Conservation (phyloP, 2,113 vertebrate genomes). For the Phrynosoma blainvillii region DNA sequence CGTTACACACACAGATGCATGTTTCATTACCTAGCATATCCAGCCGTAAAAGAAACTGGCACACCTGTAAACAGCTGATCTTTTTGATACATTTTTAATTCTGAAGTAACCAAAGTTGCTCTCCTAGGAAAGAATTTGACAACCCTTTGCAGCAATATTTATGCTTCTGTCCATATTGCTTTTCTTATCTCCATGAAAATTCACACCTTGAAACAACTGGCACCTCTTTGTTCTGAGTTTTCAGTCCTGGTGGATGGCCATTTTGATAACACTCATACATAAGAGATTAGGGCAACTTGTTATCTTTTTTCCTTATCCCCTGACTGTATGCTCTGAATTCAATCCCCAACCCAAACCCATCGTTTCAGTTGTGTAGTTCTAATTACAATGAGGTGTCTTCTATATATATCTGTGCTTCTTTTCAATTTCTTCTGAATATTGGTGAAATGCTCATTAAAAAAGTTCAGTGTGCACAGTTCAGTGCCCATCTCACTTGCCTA, state of each 20-base stretch:
- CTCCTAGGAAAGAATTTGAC: slow-evolving; percentile 1
- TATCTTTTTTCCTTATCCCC: neutral
- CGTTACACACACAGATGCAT: neutral
- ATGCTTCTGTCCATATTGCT: neutral
- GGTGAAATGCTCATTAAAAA: neutral
- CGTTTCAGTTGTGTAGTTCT: neutral
- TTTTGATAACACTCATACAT: neutral
- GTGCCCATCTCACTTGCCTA: neutral
- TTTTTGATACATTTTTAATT: slow-evolving; percentile 16
- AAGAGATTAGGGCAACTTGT: neutral
- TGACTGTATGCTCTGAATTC: neutral
- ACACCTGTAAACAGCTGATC: neutral
- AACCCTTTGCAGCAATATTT: slow-evolving; percentile 11
- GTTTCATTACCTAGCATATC: slow-evolving; percentile 9
- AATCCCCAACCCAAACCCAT: neutral
- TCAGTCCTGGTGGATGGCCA: neutral
- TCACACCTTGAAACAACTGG: neutral
- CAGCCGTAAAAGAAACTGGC: neutral
- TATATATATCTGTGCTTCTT: neutral
- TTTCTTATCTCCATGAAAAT: slow-evolving; percentile 9
- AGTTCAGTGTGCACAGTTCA: neutral
- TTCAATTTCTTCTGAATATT: slow-evolving; percentile 1
- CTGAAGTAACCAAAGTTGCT: slow-evolving; percentile 1
- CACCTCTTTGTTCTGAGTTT: neutral
- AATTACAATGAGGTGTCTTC: neutral